phyloP scores from a whole-genome alignment of 2,888 invertebrate genomes.

The Crematogaster levior region DNA sequence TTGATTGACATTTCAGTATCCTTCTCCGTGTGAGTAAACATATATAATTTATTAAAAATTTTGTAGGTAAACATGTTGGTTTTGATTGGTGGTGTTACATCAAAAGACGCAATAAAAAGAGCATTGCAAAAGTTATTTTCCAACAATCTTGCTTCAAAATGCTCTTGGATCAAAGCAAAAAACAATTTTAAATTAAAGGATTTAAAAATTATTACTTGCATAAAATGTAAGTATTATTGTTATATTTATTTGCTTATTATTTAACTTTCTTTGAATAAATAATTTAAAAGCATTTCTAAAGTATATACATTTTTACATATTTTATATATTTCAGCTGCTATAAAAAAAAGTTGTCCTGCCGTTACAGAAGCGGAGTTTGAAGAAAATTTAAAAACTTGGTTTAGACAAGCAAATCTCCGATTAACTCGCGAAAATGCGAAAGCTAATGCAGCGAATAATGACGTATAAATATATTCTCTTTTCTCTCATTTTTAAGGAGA shows the following conservation, averaged over 20 bases:
- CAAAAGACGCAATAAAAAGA: too few relatives aligned
- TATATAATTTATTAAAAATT: too few relatives aligned
- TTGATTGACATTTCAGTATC: too few relatives aligned
- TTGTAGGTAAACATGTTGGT: not conserved
- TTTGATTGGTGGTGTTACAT: not conserved
- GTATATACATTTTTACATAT: not conserved
- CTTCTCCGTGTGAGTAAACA: too few relatives aligned
- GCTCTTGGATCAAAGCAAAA: not conserved
- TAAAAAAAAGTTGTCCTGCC: not conserved
- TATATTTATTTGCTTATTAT: too few relatives aligned
- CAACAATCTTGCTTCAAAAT: constrained; percentile 4
- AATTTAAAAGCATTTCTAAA: too few relatives aligned
- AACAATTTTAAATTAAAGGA: constrained; percentile 2
- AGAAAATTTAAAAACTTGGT: not conserved
- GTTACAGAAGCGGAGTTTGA: not conserved
- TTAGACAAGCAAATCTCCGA: not conserved
- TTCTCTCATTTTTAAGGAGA: too few relatives aligned
- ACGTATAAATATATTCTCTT: too few relatives aligned
- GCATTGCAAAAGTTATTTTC: constrained; percentile 7
- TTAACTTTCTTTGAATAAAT: not conserved
- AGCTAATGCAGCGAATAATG: not conserved
- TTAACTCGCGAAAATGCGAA: not conserved
- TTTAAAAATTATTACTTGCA: not conserved
- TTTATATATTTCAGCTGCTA: not conserved
- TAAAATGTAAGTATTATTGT: not conserved